Conservation (phyloP, 2,888 invertebrate genomes). For the Ctena decussata region DNA sequence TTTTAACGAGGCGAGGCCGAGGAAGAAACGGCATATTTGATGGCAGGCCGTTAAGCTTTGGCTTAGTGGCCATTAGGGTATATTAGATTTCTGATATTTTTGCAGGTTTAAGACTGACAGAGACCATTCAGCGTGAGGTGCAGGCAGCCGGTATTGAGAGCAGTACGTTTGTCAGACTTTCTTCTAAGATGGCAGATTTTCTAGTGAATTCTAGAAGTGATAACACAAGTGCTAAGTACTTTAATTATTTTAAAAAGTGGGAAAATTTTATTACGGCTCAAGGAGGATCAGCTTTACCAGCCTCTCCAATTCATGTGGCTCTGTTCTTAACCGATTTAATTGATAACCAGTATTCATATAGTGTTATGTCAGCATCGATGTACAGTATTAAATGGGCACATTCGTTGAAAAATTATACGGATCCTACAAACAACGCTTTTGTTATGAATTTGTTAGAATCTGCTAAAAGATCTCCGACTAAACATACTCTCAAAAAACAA, state of each 20-base stretch:
- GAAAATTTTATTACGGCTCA: constrained; percentile 22
- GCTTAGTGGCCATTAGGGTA: constrained; percentile 24
- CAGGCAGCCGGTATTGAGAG: neutral
- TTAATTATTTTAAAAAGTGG: constrained; percentile 39
- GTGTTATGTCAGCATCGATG: constrained; percentile 29
- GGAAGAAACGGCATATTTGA: constrained; percentile 46
- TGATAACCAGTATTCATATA: constrained; percentile 28
- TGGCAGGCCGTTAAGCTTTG: constrained; percentile 24
- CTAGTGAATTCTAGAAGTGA: constrained; percentile 38
- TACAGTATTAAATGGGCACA: constrained; percentile 51
- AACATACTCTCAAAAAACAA: constrained; percentile 46
- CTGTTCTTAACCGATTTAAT: constrained; percentile 46
- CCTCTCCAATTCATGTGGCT: constrained; percentile 44
- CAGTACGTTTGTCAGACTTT: neutral
- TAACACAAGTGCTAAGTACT: constrained; percentile 37
- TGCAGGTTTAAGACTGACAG: constrained; percentile 20
- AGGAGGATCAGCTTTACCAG: constrained; percentile 40
- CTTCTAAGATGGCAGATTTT: constrained; percentile 33
- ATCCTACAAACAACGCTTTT: constrained; percentile 53
- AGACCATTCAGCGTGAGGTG: constrained; percentile 12
- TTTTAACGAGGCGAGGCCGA: constrained; percentile 13
- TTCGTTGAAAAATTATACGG: constrained; percentile 1
- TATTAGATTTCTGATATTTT: neutral
- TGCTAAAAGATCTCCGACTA: constrained; percentile 33
- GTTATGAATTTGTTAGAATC: constrained; percentile 49